phyloP scores from a whole-genome alignment of 2,888 invertebrate genomes.

The Clistopyga incitator region DNA sequence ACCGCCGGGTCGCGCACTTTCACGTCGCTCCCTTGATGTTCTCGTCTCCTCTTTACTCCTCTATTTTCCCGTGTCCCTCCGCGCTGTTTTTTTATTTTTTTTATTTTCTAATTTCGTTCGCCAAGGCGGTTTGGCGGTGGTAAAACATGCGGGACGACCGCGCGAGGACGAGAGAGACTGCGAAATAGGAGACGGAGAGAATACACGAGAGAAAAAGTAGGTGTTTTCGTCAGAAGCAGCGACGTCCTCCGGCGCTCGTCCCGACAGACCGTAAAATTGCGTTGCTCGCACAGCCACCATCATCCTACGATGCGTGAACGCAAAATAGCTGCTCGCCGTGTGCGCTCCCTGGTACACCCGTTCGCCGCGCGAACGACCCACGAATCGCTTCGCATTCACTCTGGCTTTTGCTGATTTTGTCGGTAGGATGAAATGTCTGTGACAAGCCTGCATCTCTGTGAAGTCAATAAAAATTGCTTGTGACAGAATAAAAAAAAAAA shows the following conservation, averaged over 20 bases:
- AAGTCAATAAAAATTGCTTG: slow-evolving; percentile 44
- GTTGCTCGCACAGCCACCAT: slow-evolving; percentile 54
- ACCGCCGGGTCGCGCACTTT: slow-evolving; percentile 24
- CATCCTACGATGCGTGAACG: slow-evolving; percentile 64
- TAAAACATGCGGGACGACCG: slow-evolving; percentile 57
- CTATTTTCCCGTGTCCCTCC: slow-evolving; percentile 16
- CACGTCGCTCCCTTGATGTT: slow-evolving; percentile 49
- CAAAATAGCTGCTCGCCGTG: slow-evolving; percentile 58
- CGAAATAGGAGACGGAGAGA: slow-evolving; percentile 15
- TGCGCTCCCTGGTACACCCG: slow-evolving; percentile 2
- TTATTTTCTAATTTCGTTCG: slow-evolving; percentile 67
- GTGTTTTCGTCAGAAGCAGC: slow-evolving; percentile 67
- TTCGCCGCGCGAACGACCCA: slow-evolving; percentile 1
- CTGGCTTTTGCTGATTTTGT: slow-evolving; percentile 12
- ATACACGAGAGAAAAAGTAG: slow-evolving; percentile 55
- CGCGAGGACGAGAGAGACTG: slow-evolving; percentile 40
- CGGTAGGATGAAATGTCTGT: slow-evolving; percentile 7
- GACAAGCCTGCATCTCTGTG: background rate
- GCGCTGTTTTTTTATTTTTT: slow-evolving; percentile 46
- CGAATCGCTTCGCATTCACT: slow-evolving; percentile 32
- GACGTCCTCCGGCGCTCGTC: slow-evolving; percentile 53
- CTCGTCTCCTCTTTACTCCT: slow-evolving; percentile 24
- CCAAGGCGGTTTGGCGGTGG: slow-evolving; percentile 50
- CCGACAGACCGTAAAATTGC: slow-evolving; percentile 69
- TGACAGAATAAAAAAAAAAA: slow-evolving; percentile 34